Evolutionary conservation across 2,797 vertebrate genomes (phyloP), one percentile per base, ranked within the genome.

Genomic region (Characodon lateralis): DNA sequence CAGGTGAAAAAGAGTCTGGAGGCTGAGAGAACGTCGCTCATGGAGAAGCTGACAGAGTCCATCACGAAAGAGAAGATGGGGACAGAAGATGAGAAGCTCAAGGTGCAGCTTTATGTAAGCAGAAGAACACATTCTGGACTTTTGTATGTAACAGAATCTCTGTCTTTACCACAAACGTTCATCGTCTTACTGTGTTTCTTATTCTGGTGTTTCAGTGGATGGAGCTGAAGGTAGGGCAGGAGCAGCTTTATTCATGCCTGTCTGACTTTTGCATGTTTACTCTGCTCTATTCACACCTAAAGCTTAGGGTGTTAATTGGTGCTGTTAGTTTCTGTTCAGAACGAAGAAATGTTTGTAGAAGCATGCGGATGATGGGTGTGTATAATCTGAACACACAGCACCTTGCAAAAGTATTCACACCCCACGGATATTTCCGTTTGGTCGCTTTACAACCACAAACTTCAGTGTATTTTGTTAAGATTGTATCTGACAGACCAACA

Each of bases 71-170:
- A 98, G 87, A 88, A 95, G 55, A 89, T 95, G 48, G 94, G 94
- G 0, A 94, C 94, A 0, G 96, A 96, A 71, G 96, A 97, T 46
- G 95, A 97, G 51, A 94, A 89, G 1, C 93, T 96, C 10, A 96
- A 95, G 91, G 94, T 96, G 0, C 97, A 97, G 86, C 95, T 94
- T 82, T 95, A 97, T 76, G 97, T 99, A 89, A 97, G 97, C 83
- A 71, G 71, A 50, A 28, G 5, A 50, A 41, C 5, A 66, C 28
- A 41, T 3, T 1, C 9, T 0, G n/a, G 43, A 39, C 1, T 3
- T 51, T 26, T 68, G 10, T 10, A n/a, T 77, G 61, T 76, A 72
- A 78, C 35, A 73, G 78, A 68, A 80, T 84, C 73, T 56, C 69
- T 78, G 39, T 59, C 73, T 24, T 73, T 43, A 63, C 79, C 71